Evolutionary conservation across 2,113 vertebrate species (phyloP), one percentile per base, ranked within the genome.

Genomic region (Varanus komodoensis): DNA sequence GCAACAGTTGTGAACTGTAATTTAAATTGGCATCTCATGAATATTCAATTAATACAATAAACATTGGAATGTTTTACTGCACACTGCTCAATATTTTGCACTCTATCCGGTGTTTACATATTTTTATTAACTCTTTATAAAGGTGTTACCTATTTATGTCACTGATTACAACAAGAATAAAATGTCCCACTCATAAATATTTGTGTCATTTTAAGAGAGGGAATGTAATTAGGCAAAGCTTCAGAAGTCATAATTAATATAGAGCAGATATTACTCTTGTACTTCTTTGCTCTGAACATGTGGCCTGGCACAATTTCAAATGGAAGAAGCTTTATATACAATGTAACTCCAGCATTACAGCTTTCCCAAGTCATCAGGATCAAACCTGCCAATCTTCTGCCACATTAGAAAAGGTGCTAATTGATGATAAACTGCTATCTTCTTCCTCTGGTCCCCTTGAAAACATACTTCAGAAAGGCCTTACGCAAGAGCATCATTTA

Each of bases 1-100:
- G 97, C 97, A 97, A 97, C 97, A 97, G 97, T 97, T 97, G 97
- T 97, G 97, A 98, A 97, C 97, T 97, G 97, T 98, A 97, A 97
- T 98, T 98, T 97, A 97, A 97, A 97, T 97, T 96, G 97, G 96
- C 97, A 96, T 96, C 96, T 98, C 97, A 97, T 98, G 97, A 97
- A 97, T 97, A 97, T 97, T 97, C 97, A 97, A 97, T 97, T 94
- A 96, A 93, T 93, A 97, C 96, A 97, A 97, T 97, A 97, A 97
- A 97, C 97, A 96, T 93, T 93, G 95, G 95, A 88, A 86, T 97
- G 97, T 97, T 97, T 98, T 97, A 96, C 97, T 94, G 96, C 94
- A 94, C 89, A 90, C 91, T 14, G 92, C 94, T 97, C 94, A 50
- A 96, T 97, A 96, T 97, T 97, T 97, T 96, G 95, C 91, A 94